Evolutionary conservation across 2,113 vertebrate species (phyloP).

Genomic region (Tragelaphus strepsiceros): DNA sequence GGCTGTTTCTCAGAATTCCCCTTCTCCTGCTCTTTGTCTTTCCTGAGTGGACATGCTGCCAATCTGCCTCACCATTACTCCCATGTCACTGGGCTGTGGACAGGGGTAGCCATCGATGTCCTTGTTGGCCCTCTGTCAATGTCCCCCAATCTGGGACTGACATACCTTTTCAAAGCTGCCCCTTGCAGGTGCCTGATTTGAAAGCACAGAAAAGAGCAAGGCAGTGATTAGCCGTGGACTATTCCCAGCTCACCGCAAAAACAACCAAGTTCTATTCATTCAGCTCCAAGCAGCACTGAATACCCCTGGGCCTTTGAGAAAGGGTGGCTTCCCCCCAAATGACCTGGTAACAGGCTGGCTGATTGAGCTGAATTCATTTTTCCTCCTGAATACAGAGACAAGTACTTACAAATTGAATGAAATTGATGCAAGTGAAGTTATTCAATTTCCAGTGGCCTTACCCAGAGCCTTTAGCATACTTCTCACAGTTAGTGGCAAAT

Average conservation of each 20-base stretch:
- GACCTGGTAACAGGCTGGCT: neutral
- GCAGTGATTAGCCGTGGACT: fast-evolving
- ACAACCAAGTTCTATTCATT: neutral
- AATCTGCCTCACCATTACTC: neutral
- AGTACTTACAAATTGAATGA: conserved; percentile 54
- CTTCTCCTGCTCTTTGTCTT: neutral
- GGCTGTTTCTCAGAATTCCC: neutral
- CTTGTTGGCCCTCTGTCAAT: neutral
- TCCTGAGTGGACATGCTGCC: neutral
- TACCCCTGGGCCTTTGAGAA: neutral
- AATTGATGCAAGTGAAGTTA: conserved; percentile 47
- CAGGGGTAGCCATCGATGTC: neutral
- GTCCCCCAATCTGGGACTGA: neutral
- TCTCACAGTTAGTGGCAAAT: conserved; percentile 28
- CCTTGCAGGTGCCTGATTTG: neutral
- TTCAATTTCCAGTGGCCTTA: conserved; percentile 13
- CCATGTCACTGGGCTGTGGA: neutral
- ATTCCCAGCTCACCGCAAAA: neutral
- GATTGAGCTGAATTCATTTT: conserved; percentile 47
- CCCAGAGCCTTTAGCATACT: conserved; percentile 32
- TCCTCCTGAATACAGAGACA: conserved; percentile 45
- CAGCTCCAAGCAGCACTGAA: fast-evolving
- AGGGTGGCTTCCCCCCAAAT: neutral
- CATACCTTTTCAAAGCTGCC: neutral
- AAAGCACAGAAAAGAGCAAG: neutral